Base-by-base conservation (phyloP, 2,797 vertebrate species). In the Eurystomus glaucurus region DNA sequence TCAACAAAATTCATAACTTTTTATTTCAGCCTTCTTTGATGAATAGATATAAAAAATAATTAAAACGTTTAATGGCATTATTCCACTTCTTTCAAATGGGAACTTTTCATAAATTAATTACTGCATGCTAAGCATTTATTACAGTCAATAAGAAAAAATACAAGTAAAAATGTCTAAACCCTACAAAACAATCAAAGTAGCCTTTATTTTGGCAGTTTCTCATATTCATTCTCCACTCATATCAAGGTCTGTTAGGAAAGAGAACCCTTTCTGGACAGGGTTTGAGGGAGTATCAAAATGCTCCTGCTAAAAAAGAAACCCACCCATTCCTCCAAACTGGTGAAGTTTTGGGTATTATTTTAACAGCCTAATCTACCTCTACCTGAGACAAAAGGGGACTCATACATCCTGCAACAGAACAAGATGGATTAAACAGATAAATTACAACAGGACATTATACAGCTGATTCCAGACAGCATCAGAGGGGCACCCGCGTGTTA, bases 1-100 rank as follows among this genome's bases (percentile, higher is more conserved):
- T 90, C 64, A 81, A 83, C 21, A 79, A 76, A 92, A 92, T 82
- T 58, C 87, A 21, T 80, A 90, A 83, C 41, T 68, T 87, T 43
- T 68, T 95, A 91, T 80, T 88, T 96, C 82, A 94, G 76, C 13
- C 37, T 90, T 83, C 85, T 92, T 69, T 92, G 84, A 94, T 83
- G 60, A 93, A 94, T 10, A 81, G 81, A 91, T 94, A 93, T 22
- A 80, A 66, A 91, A 83, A 90, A 57, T 70, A 93, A 94, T 80
- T 78, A 78, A 86, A 91, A 93, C 9, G 45, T 45, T 88, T 85
- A 96, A 93, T 39, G 64, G 25, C 57, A 90, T 70, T 91, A 93
- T 68, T 88, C 60, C 52, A 71, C 26, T 83, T 80, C 79, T 95
- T 95, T 88, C 65, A 78, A 83, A 91, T 51, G 11, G 51, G 41